Evolutionary conservation across 2,888 invertebrate species (phyloP).

Genomic region (Leptopterna dolabrata): DNA sequence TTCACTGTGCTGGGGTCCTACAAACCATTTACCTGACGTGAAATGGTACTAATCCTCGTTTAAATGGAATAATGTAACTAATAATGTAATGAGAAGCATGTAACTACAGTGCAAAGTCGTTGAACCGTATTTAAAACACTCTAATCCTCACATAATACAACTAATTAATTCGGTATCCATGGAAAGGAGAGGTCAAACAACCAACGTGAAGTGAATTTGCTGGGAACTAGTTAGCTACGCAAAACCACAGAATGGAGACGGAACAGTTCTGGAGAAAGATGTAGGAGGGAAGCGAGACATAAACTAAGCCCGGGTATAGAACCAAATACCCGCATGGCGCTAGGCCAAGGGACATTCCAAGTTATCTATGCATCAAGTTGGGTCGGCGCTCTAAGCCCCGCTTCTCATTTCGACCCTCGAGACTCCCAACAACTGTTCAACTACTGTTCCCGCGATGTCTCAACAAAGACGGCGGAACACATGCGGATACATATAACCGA

Average conservation of each 20-base stretch:
- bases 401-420: not conserved
- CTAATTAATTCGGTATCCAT: not conserved
- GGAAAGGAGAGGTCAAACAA: not conserved
- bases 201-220: not conserved
- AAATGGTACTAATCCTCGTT: too few species aligned
- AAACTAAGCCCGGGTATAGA: not conserved
- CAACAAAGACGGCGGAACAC: not conserved
- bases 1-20: too few species aligned
- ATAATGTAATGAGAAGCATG: too few species aligned
- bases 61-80: too few species aligned
- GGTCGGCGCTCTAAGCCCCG: not conserved
- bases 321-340: not conserved
- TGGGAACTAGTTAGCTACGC: not conserved
- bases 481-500: not conserved
- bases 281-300: not conserved
- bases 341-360: slow-evolving; percentile 20
- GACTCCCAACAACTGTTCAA: not conserved
- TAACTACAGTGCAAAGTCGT: too few species aligned
- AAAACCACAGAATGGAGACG: not conserved
- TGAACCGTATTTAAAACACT: too few species aligned
- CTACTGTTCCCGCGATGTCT: not conserved
- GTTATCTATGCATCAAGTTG: slow-evolving; percentile 38
- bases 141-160: not conserved
- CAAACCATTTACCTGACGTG: too few species aligned
- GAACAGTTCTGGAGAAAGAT: not conserved